These are phyloP conservation scores for Gouania willdenowi DNA, from an alignment of 2,797 vertebrate species.

Conservation along the genomic window DNA sequence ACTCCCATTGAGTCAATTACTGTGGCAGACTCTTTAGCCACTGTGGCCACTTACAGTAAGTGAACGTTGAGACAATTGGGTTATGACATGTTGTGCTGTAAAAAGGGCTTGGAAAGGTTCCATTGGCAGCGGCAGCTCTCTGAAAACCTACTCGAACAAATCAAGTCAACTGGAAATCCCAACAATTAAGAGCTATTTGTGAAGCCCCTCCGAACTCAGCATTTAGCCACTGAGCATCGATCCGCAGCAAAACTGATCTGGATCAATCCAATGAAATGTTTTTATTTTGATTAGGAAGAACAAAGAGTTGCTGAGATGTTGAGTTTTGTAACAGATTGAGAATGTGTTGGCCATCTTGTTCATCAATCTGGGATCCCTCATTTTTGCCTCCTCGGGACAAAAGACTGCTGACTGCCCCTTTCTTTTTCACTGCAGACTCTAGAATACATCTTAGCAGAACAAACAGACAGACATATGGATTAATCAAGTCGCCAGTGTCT, in stretches of 20 bases:
- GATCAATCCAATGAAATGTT: conserved; percentile 47
- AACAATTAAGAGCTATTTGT: conserved; percentile 59
- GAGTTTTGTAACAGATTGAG: conserved; percentile 52
- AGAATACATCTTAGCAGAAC: conserved; percentile 43
- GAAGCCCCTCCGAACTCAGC: conserved; percentile 37
- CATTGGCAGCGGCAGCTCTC: conserved; percentile 22
- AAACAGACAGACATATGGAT: conserved; percentile 45
- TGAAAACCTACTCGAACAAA: conserved; percentile 43
- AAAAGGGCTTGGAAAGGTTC: conserved; percentile 37
- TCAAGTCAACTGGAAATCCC: conserved; percentile 55
- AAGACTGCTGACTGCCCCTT: conserved; percentile 35
- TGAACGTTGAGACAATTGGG: conserved; percentile 65
- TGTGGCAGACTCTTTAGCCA: conserved; percentile 57
- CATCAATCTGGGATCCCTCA: conserved; percentile 37
- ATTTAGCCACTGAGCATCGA: conserved; percentile 22
- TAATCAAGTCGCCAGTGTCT: conserved; percentile 33
- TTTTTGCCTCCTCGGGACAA: conserved; percentile 28
- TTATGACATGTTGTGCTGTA: conserved; percentile 62
- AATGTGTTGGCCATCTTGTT: conserved; percentile 44
- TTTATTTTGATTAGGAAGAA: conserved; percentile 42
- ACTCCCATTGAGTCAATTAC: conserved; percentile 65
- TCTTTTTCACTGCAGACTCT: conserved; percentile 23
- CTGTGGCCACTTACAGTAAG: conserved; percentile 63
- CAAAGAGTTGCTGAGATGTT: conserved; percentile 37
- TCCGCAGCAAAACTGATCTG: conserved; percentile 29